Percentiles rank a stretch among this genome's conserved stretches.
phyloP scores from a whole-genome alignment of 2,797 vertebrate species.

The Bradypus variegatus region DNA sequence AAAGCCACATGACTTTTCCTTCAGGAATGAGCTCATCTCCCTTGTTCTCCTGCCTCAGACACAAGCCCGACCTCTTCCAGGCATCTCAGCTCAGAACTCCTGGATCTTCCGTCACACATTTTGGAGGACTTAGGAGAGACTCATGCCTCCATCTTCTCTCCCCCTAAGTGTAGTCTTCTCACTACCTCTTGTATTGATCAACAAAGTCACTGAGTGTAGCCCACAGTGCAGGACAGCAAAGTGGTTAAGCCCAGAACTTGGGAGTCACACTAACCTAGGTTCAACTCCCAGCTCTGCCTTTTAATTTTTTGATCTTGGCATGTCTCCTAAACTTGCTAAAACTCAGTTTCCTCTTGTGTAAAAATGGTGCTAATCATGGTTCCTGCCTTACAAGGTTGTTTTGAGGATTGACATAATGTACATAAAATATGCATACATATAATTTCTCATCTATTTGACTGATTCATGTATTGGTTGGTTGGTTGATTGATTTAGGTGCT shows the following conservation, averaged over 20 bases:
- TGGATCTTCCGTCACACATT: rapidly evolving
- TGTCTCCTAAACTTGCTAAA: not conserved
- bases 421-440: not conserved
- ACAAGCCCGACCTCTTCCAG: not conserved
- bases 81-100: not conserved
- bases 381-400: not conserved
- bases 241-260: not conserved
- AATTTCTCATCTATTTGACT: not conserved
- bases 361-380: not conserved
- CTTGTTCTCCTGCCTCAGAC: not conserved
- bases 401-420: not conserved
- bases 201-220: no score
- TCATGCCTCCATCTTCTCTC: not conserved
- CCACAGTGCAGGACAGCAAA: not conserved
- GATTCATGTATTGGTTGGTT: not conserved
- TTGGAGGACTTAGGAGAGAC: not conserved
- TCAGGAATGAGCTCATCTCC: not conserved
- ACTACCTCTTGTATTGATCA: not conserved
- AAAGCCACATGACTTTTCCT: not conserved
- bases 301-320: not conserved
- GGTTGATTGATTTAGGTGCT: not conserved
- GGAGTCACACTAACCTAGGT: not conserved
- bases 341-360: not conserved
- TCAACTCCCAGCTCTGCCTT: not conserved
- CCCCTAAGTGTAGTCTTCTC: not conserved